Evolutionary conservation across 1,140 invertebrate species (phyloP).

Genomic region (Drosophila guanche): DNA sequence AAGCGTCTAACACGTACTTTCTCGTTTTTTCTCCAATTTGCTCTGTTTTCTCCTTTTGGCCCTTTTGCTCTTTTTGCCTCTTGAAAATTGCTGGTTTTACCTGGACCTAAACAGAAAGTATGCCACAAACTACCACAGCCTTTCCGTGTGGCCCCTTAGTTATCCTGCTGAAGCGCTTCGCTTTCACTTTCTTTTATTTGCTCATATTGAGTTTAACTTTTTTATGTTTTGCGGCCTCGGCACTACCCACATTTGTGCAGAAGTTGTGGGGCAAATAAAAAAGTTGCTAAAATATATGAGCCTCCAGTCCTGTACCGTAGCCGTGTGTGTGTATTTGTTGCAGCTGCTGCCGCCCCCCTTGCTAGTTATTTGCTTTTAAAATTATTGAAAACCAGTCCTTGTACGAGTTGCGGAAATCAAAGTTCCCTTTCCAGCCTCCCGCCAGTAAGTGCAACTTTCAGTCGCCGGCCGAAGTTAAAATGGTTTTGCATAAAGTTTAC

Average conservation of each 20-base stretch:
- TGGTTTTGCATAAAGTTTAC: slow-evolving; percentile 58
- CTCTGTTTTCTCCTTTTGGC: slow-evolving; percentile 14
- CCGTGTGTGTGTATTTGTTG: slow-evolving; percentile 13
- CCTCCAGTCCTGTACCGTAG: slow-evolving; percentile 5
- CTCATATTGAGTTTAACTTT: slow-evolving; percentile 31
- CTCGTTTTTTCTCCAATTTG: background rate
- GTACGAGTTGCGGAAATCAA: slow-evolving; percentile 69
- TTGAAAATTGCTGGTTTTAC: slow-evolving; percentile 50
- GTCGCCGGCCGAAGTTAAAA: slow-evolving; percentile 65
- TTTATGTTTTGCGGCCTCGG: slow-evolving; percentile 43
- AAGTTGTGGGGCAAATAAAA: slow-evolving; percentile 45
- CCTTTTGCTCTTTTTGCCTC: slow-evolving; percentile 14
- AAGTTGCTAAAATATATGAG: slow-evolving; percentile 62
- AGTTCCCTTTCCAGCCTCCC: slow-evolving; percentile 22
- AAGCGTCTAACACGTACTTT: no score
- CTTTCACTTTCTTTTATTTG: slow-evolving; percentile 12
- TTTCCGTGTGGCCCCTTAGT: slow-evolving; percentile 10
- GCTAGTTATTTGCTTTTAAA: slow-evolving; percentile 67
- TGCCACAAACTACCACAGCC: slow-evolving; percentile 22
- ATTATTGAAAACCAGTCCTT: slow-evolving; percentile 77
- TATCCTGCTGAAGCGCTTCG: background rate
- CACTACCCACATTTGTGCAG: slow-evolving; percentile 40
- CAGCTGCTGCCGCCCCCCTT: slow-evolving; percentile 50
- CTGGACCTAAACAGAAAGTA: slow-evolving; percentile 37
- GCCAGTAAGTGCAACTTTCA: slow-evolving; percentile 54